These are phyloP conservation scores for Hyles euphorbiae DNA, from an alignment of 1,140 invertebrate genomes.

Conservation along the genomic window DNA sequence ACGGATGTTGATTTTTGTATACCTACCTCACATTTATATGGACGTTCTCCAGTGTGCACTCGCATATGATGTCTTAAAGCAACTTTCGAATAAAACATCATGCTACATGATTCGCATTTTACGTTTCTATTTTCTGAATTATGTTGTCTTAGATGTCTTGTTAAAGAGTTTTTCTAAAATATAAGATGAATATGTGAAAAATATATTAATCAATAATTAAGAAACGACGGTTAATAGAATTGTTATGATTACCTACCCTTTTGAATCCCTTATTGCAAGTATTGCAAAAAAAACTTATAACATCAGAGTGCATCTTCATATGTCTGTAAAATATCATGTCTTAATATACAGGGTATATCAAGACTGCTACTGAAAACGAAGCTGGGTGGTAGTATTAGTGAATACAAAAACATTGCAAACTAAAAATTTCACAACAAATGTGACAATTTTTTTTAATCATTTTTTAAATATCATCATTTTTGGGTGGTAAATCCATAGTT, in stretches of 20 bases:
- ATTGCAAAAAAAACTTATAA: conserved; percentile 32
- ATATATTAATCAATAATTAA: too few relatives aligned
- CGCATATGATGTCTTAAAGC: conserved; percentile 39
- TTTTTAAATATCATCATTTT: too few relatives aligned
- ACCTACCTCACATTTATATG: conserved; percentile 56
- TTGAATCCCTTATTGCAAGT: conserved; percentile 46
- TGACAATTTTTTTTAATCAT: too few relatives aligned
- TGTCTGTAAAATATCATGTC: conserved; percentile 31
- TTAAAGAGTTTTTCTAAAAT: conserved; percentile 35
- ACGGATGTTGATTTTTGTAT: neutral
- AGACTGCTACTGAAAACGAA: too few relatives aligned
- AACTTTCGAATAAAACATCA: conserved; percentile 37
- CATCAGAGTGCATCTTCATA: conserved; percentile 25
- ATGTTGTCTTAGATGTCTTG: conserved; percentile 35
- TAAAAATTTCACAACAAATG: too few relatives aligned
- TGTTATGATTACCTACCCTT: conserved; percentile 29
- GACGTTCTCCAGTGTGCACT: conserved; percentile 50
- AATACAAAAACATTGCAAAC: too few relatives aligned
- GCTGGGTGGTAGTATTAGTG: too few relatives aligned
- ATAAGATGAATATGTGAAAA: too few relatives aligned
- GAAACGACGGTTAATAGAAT: neutral
- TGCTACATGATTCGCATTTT: conserved; percentile 43
- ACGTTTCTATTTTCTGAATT: conserved; percentile 33
- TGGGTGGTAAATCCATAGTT: too few relatives aligned
- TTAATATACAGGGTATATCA: too few relatives aligned